Evolutionary conservation across 2,113 vertebrate genomes (phyloP).

Genomic region (Microcebus ravelobensis): DNA sequence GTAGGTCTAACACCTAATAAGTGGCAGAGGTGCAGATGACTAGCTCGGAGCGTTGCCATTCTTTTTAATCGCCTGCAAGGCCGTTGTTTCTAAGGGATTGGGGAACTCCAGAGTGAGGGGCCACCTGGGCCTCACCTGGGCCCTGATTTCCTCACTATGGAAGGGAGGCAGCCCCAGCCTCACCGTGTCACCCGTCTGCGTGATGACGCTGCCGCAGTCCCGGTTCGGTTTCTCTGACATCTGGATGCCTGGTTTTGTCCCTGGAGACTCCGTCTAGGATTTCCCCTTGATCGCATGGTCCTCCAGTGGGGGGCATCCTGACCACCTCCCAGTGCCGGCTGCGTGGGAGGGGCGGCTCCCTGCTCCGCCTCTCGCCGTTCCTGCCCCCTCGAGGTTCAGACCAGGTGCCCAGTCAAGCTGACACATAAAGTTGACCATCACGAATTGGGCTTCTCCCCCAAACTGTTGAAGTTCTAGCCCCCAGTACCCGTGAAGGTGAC

Average conservation of each 20-base stretch:
- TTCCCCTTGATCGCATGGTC: neutral
- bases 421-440: neutral
- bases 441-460: neutral
- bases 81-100: neutral
- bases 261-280: neutral
- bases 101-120: neutral
- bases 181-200: accelerated
- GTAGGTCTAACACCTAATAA: accelerated
- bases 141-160: neutral
- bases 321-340: accelerated
- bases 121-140: neutral
- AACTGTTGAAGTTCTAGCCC: neutral
- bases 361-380: accelerated
- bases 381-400: neutral
- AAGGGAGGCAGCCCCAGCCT: neutral
- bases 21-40: no score
- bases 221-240: neutral
- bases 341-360: no score
- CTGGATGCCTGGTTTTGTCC: neutral
- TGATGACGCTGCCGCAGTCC: accelerated
- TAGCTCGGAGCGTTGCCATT: neutral
- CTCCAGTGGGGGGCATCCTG: neutral
- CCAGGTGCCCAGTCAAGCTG: neutral
- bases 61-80: neutral
- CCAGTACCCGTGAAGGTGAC: neutral